phyloP scores from a whole-genome alignment of 2,113 vertebrate species.

The Parus major region DNA sequence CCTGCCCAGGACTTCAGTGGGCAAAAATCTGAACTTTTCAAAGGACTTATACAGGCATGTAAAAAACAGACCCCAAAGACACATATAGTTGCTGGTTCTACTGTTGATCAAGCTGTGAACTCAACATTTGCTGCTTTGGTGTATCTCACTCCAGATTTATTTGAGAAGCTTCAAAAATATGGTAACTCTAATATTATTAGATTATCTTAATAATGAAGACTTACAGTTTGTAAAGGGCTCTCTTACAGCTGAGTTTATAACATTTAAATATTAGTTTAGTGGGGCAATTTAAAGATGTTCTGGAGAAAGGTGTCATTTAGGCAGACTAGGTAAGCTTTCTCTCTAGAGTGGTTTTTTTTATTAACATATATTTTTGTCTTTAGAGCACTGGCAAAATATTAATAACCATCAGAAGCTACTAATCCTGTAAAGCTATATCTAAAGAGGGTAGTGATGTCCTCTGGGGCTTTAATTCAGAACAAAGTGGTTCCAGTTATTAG shows the following conservation, averaged over 20 bases:
- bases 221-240: slow-evolving; percentile 51
- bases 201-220: slow-evolving; percentile 72
- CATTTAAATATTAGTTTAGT: neutral
- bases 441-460: neutral
- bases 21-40: slow-evolving; percentile 86
- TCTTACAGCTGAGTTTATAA: slow-evolving; percentile 29
- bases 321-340: neutral
- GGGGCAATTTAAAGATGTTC: neutral
- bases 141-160: slow-evolving; percentile 91
- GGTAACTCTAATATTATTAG: slow-evolving; percentile 85
- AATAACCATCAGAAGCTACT: neutral
- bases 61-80: slow-evolving; percentile 89
- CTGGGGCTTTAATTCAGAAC: neutral
- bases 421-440: neutral
- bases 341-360: neutral
- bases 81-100: slow-evolving; percentile 86
- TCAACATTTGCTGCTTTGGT: slow-evolving; percentile 95
- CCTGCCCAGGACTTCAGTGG: slow-evolving; percentile 84
- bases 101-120: slow-evolving; percentile 95
- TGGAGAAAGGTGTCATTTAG: neutral
- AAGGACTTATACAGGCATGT: slow-evolving; percentile 84
- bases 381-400: neutral
- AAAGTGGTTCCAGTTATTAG: neutral
- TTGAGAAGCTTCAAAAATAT: slow-evolving; percentile 84
- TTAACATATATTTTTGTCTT: neutral